Evolutionary conservation across 2,113 vertebrate genomes (phyloP).

Genomic region (Hippocampus guttulatus): DNA sequence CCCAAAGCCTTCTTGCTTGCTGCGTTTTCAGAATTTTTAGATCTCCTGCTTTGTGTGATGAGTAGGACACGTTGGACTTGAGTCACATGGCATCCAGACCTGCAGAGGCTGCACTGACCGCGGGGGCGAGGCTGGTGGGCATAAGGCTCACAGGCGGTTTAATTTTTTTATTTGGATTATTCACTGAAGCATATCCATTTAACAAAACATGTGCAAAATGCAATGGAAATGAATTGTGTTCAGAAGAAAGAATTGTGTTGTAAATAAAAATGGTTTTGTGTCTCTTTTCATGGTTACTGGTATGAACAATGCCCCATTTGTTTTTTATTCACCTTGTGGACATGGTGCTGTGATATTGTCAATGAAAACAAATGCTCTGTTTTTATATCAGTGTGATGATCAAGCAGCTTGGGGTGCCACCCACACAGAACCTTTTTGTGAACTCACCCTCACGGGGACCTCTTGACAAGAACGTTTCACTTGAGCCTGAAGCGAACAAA

Average conservation of each 20-base stretch:
- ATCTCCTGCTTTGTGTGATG: not conserved
- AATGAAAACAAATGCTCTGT: conserved; percentile 25
- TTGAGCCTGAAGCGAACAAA: conserved; percentile 48
- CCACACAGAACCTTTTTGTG: conserved; percentile 40
- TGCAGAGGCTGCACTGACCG: not conserved
- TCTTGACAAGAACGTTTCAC: conserved; percentile 26
- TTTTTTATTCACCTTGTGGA: conserved; percentile 9
- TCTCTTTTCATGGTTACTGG: not conserved
- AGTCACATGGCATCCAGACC: not conserved
- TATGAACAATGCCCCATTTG: conserved; percentile 22
- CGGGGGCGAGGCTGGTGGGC: not conserved
- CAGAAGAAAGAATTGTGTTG: not conserved
- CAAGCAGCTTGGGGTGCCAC: conserved; percentile 24
- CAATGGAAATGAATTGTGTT: no score
- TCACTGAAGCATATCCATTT: conserved; percentile 22
- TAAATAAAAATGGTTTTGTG: not conserved
- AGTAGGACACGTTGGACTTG: not conserved
- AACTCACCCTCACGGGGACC: conserved; percentile 21
- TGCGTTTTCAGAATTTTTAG: no score
- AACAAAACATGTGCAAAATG: not conserved
- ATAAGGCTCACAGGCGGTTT: not conserved
- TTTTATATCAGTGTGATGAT: conserved; percentile 13
- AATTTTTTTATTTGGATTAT: not conserved
- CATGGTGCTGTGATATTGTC: conserved; percentile 10
- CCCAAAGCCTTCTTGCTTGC: no score